Base-by-base conservation (phyloP, 1,140 invertebrate genomes). In the Telenomus remus region DNA sequence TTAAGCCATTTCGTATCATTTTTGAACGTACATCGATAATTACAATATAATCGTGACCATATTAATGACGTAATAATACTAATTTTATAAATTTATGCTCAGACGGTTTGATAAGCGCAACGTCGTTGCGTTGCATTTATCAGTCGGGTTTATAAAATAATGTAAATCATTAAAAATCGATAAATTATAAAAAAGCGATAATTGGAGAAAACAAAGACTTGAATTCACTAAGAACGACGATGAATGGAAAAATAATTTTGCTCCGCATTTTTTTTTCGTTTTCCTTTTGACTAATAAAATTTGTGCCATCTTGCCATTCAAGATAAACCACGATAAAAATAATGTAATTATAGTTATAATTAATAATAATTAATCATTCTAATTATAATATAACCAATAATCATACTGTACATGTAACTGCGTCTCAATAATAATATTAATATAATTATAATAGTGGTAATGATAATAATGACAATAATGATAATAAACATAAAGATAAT, bases 1-100 rank as follows among this genome's bases (percentile, higher is more conserved):
- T 80, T 37, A 87, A 88, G 86, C 86, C 86, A 79, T 83, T 85
- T 86, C 79, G 78, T 86, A 83, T 78, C 61, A 76, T 78, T 79
- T 78, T 71, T 71, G 55, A 78, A 79, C 76, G 50, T 70, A 79
- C 69, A 80, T 78, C 78, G 47, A 80, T 80, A 78, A 80, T 80
- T 77, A 69, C 57, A 66, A 75, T 72, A 72, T 42, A 73, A 73
- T 76, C 51, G 54, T 65, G 61, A 77, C 74, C 64, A 49, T 76
- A 66, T 63, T 57, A 70, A 75, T 79, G 55, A 75, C 27, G 43
- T 55, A 75, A 79, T 76, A 71, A 69, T 68, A 79, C 69, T 79
- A 75, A 79, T 75, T n/a, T 71, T 3, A 76, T 70, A 44, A 65
- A 72, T 66, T 66, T 69, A 59, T 65, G 12, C 48, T 53, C 27